phyloP scores from a whole-genome alignment of 2,113 vertebrate genomes.

The Antennarius striatus region DNA sequence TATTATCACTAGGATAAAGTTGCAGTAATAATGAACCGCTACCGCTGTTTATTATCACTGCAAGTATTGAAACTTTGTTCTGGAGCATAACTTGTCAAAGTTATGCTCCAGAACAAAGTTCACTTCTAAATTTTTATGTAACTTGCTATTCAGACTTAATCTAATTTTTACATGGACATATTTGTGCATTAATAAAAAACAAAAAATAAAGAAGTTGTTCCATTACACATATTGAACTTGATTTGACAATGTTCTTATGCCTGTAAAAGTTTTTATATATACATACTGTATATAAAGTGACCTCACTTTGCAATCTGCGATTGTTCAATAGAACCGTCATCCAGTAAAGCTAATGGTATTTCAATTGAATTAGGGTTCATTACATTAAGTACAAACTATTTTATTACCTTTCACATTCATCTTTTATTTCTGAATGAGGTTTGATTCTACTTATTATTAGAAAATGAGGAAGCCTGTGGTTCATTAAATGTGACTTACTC shows the following conservation, averaged over 20 bases:
- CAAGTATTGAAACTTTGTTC: too few relatives aligned
- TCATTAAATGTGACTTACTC: slow-evolving; percentile 31
- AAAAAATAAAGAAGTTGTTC: too few relatives aligned
- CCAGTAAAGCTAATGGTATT: slow-evolving; percentile 75
- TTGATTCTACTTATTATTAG: slow-evolving; percentile 21
- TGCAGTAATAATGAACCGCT: too few relatives aligned
- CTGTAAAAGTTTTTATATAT: slow-evolving; percentile 22
- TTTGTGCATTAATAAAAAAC: too few relatives aligned
- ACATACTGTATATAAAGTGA: slow-evolving; percentile 23
- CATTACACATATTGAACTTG: background rate
- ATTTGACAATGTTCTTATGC: slow-evolving; percentile 22
- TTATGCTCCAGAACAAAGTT: too few relatives aligned
- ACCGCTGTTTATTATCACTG: too few relatives aligned
- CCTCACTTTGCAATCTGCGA: slow-evolving; percentile 61
- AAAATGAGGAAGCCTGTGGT: slow-evolving; percentile 18
- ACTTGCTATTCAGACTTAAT: too few relatives aligned
- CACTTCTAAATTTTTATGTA: too few relatives aligned
- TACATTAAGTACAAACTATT: slow-evolving; percentile 69
- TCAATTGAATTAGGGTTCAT: slow-evolving; percentile 78
- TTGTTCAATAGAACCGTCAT: slow-evolving; percentile 58
- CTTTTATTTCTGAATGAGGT: slow-evolving; percentile 33
- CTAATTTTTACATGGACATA: too few relatives aligned
- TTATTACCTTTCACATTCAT: slow-evolving; percentile 57
- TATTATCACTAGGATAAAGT: too few relatives aligned
- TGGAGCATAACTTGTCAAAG: too few relatives aligned